Evolutionary conservation across 2,113 vertebrate genomes (phyloP).

Genomic region (Balaenoptera acutorostrata): DNA sequence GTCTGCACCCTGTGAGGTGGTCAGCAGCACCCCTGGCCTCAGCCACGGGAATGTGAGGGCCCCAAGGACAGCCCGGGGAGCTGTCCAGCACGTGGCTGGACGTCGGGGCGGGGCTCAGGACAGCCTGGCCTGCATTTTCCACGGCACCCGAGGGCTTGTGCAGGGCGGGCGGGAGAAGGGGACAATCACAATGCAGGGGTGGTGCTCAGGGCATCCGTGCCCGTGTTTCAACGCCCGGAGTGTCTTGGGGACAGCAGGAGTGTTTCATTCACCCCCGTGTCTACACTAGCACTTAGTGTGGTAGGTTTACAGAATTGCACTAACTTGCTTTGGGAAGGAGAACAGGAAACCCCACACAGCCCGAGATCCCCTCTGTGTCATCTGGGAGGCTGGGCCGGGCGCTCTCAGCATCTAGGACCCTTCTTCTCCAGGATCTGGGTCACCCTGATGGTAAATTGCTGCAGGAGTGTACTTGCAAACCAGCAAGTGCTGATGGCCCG

Average conservation of each 20-base stretch:
- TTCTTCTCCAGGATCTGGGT: too few relatives aligned
- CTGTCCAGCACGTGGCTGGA: background rate
- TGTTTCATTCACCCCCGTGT: background rate
- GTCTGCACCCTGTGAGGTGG: background rate
- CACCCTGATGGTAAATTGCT: too few relatives aligned
- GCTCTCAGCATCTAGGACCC: background rate
- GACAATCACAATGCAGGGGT: accelerated
- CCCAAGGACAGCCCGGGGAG: background rate
- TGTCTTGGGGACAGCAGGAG: background rate
- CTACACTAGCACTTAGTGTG: background rate
- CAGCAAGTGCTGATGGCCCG: accelerated
- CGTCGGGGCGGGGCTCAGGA: background rate
- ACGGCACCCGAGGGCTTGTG: background rate
- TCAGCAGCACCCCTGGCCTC: background rate
- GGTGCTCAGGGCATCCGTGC: background rate
- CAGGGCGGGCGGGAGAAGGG: background rate
- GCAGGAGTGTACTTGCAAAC: background rate
- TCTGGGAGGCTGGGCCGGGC: accelerated
- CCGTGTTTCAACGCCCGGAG: background rate
- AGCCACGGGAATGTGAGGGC: background rate
- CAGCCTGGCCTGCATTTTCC: background rate
- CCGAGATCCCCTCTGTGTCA: accelerated
- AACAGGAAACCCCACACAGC: background rate
- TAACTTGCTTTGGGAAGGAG: background rate
- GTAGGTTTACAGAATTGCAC: background rate